Base-by-base conservation (phyloP, 2,113 vertebrate genomes). In the Thalassarche chlororhynchos region DNA sequence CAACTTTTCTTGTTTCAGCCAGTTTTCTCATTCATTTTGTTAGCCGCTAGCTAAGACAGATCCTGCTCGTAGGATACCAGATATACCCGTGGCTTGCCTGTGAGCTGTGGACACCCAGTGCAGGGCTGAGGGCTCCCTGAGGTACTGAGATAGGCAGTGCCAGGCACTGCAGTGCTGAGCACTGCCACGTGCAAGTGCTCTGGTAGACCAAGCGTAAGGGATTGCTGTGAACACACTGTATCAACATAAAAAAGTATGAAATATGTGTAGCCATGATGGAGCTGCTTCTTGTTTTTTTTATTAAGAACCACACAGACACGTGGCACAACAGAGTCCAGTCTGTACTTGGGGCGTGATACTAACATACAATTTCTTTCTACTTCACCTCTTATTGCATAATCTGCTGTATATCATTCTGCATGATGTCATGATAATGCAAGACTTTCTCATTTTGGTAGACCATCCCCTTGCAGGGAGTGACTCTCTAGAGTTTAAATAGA, bases 291-390 rank as follows among this genome's bases (percentile, higher is more conserved):
- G 12, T 3, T 49, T 78, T 81, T 82, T 68, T 62, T 81, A 6
- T 9, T 17, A 65, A 47, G 46, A 89, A 57, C 4, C 17, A 66
- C 49, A 57, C 0, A 0, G 7, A 62, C 5, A 12, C 3, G 34
- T 55, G 58, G 24, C 24, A 57, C 40, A 44, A 76, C 4, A 12
- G 25, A 78, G 17, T 57, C 32, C 57, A 58, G 23, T 38, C 46
- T 81, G 47, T 12, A 14, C 23, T 51, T 62, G 15, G 19, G 10
- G 5, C 54, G 17, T 46, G 38, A 66, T 20, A 34, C 6, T 40
- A 31, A 16, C 14, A 52, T 12, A 38, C 2, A 14, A 3, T 62
- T 81, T 32, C 6, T 70, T 80, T 66, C 34, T 66, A 9, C 32
- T 90, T 82, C 29, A 51, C 12, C 29, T 88, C 12, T 40, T 46